phyloP scores from a whole-genome alignment of 2,888 invertebrate species.

The Altica lythri region DNA sequence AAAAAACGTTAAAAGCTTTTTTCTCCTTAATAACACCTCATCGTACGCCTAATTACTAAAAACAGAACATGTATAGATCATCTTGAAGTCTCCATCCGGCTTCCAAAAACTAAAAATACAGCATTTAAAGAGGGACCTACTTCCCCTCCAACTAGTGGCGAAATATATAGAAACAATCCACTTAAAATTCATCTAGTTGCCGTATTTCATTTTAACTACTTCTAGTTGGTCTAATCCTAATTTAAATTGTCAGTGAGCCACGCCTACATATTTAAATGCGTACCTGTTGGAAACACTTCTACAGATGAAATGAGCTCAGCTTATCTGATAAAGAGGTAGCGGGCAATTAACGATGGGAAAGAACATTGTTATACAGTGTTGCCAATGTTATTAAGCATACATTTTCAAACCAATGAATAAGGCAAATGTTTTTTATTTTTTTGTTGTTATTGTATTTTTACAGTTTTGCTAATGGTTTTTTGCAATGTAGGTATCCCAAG shows the following conservation, averaged over 20 bases:
- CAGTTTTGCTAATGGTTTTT: too few species aligned
- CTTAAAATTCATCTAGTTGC: slow-evolving; percentile 46
- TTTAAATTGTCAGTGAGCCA: slow-evolving; percentile 45
- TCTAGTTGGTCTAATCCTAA: slow-evolving; percentile 42
- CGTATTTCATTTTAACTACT: slow-evolving; percentile 45
- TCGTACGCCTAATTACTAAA: slow-evolving; percentile 20
- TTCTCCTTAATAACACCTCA: slow-evolving; percentile 22
- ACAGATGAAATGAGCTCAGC: slow-evolving; percentile 22
- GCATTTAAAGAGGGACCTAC: background rate
- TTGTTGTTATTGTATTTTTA: too few species aligned
- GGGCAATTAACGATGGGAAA: slow-evolving; percentile 28
- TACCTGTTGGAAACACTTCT: slow-evolving; percentile 36
- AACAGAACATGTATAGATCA: slow-evolving; percentile 31
- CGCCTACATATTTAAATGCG: slow-evolving; percentile 45
- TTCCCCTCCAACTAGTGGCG: slow-evolving; percentile 26
- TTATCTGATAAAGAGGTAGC: slow-evolving; percentile 31
- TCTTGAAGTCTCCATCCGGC: slow-evolving; percentile 35
- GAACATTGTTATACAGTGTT: slow-evolving; percentile 18
- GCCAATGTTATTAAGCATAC: too few species aligned
- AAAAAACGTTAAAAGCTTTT: slow-evolving; percentile 19
- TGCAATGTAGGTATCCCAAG: too few species aligned
- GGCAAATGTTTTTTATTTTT: too few species aligned
- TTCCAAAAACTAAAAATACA: background rate
- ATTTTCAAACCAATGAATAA: too few species aligned
- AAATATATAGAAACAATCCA: slow-evolving; percentile 41